A percentile compares a stretch with the other conserved stretches of the same genome.
These are phyloP conservation scores for Cecropterus lyciades DNA, from an alignment of 1,140 invertebrate species.

Conservation along the genomic window DNA sequence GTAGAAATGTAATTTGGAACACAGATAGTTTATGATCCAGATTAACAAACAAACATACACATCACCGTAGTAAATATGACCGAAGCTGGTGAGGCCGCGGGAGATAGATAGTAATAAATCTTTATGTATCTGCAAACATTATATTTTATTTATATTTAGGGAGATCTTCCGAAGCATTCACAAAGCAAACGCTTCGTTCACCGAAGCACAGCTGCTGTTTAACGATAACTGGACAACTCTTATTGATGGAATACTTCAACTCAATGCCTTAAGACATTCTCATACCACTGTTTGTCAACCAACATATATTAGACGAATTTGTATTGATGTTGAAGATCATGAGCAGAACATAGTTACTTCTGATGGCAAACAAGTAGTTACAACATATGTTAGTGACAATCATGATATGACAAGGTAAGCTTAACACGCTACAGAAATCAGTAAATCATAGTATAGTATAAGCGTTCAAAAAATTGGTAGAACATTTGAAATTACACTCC, in stretches of 20 bases:
- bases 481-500: too few relatives aligned
- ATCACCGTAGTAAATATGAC: too few relatives aligned
- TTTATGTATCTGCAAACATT: not conserved
- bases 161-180: conserved; percentile 46
- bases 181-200: conserved; percentile 34
- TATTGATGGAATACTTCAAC: conserved; percentile 51
- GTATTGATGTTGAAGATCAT: conserved; percentile 40
- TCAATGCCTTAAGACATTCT: conserved; percentile 42
- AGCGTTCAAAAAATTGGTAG: too few relatives aligned
- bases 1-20: too few relatives aligned
- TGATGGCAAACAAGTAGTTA: conserved; percentile 34
- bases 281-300: conserved; percentile 36
- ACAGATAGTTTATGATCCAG: too few relatives aligned
- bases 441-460: too few relatives aligned
- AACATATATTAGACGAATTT: conserved; percentile 34
- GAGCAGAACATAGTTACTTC: not conserved
- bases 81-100: too few relatives aligned
- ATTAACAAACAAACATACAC: too few relatives aligned
- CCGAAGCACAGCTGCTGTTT: conserved; percentile 44
- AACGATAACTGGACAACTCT: conserved; percentile 53
- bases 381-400: conserved; percentile 28
- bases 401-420: conserved; percentile 37
- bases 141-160: conserved; percentile 37
- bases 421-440: not conserved
- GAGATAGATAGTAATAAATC: too few relatives aligned